phyloP scores from a whole-genome alignment of 2,888 invertebrate species.

The Pristionchus maxplancki region DNA sequence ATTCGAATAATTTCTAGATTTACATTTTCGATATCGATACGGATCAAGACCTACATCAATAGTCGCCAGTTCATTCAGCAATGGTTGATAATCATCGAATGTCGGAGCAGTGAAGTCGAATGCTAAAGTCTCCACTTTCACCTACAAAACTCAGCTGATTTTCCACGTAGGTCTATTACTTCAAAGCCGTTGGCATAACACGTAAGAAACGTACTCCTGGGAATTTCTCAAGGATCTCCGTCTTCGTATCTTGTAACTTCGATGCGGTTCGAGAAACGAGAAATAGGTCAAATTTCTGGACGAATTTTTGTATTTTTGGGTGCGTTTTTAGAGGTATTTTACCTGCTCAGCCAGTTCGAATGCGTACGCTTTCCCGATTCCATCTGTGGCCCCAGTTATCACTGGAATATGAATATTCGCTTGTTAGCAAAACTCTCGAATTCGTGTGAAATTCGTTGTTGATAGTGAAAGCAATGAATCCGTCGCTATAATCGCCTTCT shows the following conservation, averaged over 20 bases:
- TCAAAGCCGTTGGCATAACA: too few species aligned
- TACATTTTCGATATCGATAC: too few species aligned
- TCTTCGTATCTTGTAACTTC: not conserved
- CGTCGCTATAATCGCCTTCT: not conserved
- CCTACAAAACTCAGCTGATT: conserved; percentile 20
- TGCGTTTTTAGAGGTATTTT: not conserved
- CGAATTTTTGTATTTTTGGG: not conserved
- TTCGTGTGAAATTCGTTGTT: not conserved
- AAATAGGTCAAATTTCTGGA: not conserved
- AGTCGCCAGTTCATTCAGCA: conserved; percentile 65
- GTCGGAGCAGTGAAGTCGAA: conserved; percentile 67
- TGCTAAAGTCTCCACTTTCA: conserved; percentile 69
- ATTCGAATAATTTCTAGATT: too few species aligned
- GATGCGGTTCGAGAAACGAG: not conserved
- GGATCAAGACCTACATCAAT: conserved; percentile 62
- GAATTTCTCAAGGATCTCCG: not conserved
- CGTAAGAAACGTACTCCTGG: not conserved
- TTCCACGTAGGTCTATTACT: not conserved
- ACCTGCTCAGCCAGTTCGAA: conserved; percentile 10
- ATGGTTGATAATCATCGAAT: conserved; percentile 64
- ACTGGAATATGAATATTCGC: not conserved
- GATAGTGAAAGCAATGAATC: not conserved
- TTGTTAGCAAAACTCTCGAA: too few species aligned
- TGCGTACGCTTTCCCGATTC: conserved; percentile 23
- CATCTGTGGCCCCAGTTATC: conserved; percentile 11